A percentile compares a stretch with the other conserved stretches of the same genome.
Conservation (phyloP, 2,797 vertebrate genomes). For the Sebastes itinus region DNA sequence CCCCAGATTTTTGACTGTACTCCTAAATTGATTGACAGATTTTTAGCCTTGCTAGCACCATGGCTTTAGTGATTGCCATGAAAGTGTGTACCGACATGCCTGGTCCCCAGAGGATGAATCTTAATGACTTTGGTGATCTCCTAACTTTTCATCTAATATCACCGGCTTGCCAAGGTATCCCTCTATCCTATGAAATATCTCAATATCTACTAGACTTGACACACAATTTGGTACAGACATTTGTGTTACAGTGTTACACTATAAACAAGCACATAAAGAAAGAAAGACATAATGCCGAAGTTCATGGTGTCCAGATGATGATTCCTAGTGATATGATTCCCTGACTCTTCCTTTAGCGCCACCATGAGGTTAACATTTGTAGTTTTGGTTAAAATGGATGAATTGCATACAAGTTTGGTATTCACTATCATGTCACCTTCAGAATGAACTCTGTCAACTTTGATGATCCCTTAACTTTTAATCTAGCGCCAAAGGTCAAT, state of each 20-base stretch:
- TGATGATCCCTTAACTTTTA: neutral
- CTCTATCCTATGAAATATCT: neutral
- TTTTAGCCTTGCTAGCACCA: neutral
- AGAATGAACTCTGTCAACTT: neutral
- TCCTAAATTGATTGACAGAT: neutral
- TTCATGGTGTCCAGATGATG: neutral
- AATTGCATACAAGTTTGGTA: neutral
- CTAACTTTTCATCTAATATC: neutral
- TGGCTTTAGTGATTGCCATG: neutral
- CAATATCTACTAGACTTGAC: neutral
- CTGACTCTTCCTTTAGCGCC: neutral
- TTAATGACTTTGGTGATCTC: neutral
- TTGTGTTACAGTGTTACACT: neutral
- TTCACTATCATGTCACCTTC: neutral
- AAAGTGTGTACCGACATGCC: neutral
- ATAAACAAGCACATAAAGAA: neutral
- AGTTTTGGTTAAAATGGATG: neutral
- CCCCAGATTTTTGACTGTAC: neutral
- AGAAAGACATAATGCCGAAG: neutral
- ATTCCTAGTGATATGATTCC: neutral
- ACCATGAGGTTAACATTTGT: neutral
- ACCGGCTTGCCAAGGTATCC: neutral
- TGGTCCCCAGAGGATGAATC: neutral
- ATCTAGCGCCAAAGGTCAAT: fast-evolving
- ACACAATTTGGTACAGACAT: neutral